phyloP scores from a whole-genome alignment of 2,888 invertebrate genomes.

The Heliconius ismenius region DNA sequence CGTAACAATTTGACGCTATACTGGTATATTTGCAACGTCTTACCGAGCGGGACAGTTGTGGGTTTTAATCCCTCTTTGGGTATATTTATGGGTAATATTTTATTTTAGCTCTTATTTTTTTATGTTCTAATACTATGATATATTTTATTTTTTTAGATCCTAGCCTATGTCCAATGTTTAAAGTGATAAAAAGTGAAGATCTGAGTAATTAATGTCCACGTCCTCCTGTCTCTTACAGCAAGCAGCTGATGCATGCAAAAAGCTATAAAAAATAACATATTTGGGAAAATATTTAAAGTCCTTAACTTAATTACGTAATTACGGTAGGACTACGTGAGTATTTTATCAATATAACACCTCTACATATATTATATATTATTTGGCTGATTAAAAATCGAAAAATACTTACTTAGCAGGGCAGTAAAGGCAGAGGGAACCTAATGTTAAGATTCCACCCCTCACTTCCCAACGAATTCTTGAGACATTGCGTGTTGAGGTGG shows the following conservation, averaged over 20 bases:
- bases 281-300: background rate
- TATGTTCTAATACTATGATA: too few species aligned
- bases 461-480: too few species aligned
- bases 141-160: too few species aligned
- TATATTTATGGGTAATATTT: too few species aligned
- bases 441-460: too few species aligned
- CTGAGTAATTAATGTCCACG: background rate
- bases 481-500: too few species aligned
- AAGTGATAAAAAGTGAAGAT: background rate
- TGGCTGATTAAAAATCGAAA: too few species aligned
- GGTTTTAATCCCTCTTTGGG: background rate
- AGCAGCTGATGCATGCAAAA: background rate
- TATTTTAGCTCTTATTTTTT: too few species aligned
- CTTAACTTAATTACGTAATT: background rate
- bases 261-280: background rate
- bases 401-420: too few species aligned
- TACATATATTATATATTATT: background rate
- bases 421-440: too few species aligned
- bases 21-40: background rate
- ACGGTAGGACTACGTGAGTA: background rate
- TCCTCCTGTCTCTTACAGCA: too few species aligned
- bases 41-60: background rate
- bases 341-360: background rate
- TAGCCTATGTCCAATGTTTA: too few species aligned
- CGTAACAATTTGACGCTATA: conserved; percentile 9